Conservation (phyloP, 2,797 vertebrate species). For the Lithobates pipiens region DNA sequence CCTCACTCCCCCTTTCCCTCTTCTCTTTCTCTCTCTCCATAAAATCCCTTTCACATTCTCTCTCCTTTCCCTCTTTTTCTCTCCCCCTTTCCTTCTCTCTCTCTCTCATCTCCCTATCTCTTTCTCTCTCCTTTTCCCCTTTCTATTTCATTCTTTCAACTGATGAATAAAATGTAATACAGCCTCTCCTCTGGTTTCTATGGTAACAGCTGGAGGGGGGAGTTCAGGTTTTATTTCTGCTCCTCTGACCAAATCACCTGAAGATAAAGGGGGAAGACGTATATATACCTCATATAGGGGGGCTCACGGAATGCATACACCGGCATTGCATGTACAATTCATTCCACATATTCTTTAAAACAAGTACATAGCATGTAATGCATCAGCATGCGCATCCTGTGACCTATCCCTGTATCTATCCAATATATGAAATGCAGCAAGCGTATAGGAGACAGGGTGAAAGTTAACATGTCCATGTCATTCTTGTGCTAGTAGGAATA, state of each 20-base stretch:
- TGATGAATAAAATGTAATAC: slow-evolving; percentile 60
- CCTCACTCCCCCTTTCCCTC: too few relatives aligned
- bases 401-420: not conserved
- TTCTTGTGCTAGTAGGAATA: not conserved
- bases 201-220: slow-evolving; percentile 42
- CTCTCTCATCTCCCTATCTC: slow-evolving; percentile 1
- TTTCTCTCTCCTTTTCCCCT: slow-evolving; percentile 20
- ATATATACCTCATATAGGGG: slow-evolving; percentile 25
- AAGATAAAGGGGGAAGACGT: slow-evolving; percentile 45
- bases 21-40: not conserved
- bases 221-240: slow-evolving; percentile 45
- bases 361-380: not conserved
- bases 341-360: not conserved
- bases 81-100: not conserved
- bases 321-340: not conserved
- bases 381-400: not conserved
- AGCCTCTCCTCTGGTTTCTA: slow-evolving; percentile 56
- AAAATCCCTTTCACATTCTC: too few relatives aligned
- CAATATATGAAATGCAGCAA: not conserved
- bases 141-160: slow-evolving; percentile 50
- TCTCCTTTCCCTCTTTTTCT: not conserved
- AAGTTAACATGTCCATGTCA: not conserved
- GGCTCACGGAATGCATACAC: not conserved
- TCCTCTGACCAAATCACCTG: slow-evolving; percentile 60
- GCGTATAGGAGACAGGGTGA: not conserved